phyloP scores from a whole-genome alignment of 2,797 vertebrate species.

The Acanthurus lineatus region DNA sequence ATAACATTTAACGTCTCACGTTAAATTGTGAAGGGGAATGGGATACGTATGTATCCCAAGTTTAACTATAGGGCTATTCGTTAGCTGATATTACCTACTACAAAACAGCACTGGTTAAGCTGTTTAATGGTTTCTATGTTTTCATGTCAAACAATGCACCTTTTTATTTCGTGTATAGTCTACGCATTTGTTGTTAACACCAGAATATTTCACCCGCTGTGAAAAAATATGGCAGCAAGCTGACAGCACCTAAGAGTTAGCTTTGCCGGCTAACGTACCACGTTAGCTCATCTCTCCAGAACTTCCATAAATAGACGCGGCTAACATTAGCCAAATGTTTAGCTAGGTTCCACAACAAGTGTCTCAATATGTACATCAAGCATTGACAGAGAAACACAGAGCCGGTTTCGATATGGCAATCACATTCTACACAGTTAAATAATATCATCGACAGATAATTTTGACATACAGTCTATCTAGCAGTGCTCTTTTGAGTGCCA shows the following conservation, averaged over 20 bases:
- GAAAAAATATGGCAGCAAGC: constrained; percentile 50
- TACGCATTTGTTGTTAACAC: background rate
- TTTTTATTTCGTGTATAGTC: background rate
- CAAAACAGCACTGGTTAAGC: background rate
- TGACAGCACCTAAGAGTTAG: constrained; percentile 60
- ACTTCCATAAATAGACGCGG: constrained; percentile 75
- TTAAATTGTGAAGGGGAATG: background rate
- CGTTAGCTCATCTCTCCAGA: constrained; percentile 66
- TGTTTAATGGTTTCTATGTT: background rate
- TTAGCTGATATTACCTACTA: constrained; percentile 10
- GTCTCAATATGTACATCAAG: background rate
- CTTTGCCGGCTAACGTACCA: constrained; percentile 58
- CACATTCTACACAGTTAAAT: accelerated
- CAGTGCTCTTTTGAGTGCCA: constrained; percentile 50
- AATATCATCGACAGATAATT: accelerated
- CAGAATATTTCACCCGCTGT: constrained; percentile 10
- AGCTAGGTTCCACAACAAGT: constrained; percentile 64
- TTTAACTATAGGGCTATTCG: constrained; percentile 28
- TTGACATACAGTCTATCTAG: background rate
- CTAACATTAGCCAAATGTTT: constrained; percentile 62
- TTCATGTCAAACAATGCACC: background rate
- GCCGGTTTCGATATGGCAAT: background rate
- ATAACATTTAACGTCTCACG: background rate
- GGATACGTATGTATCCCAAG: constrained; percentile 24
- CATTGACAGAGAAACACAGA: background rate